A percentile compares a stretch with the other conserved stretches of the same genome.
Evolutionary conservation across 2,113 vertebrate genomes (phyloP).

Genomic region (Natator depressus): DNA sequence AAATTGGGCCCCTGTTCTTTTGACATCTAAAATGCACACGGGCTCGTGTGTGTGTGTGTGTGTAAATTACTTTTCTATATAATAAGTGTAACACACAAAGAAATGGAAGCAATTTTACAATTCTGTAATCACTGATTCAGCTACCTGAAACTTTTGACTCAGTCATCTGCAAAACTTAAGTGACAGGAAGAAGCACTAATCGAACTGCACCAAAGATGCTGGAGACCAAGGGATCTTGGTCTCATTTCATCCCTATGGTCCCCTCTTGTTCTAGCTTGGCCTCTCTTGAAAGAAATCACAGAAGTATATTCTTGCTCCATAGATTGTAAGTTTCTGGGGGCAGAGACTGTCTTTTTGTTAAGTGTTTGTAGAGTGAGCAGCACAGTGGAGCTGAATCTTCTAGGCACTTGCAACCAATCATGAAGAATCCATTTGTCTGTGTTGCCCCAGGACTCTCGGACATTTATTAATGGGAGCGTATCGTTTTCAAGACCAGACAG

Average conservation of each 20-base stretch:
- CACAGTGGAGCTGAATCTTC: neutral
- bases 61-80: neutral
- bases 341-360: neutral
- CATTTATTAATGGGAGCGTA: neutral
- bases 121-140: neutral
- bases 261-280: neutral
- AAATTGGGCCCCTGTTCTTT: neutral
- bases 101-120: neutral
- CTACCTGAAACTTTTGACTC: neutral
- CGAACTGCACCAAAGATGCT: neutral
- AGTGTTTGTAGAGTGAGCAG: neutral
- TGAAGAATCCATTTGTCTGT: neutral
- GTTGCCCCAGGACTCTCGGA: neutral
- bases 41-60: neutral
- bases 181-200: neutral
- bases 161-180: neutral
- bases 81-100: neutral
- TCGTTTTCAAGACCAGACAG: neutral
- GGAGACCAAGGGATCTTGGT: neutral
- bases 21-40: neutral
- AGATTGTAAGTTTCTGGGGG: neutral
- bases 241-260: neutral
- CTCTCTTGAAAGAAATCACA: neutral
- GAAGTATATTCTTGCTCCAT: rapidly evolving
- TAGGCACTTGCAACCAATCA: neutral